Base-by-base conservation (phyloP, 2,113 vertebrate species). In the Corythoichthys intestinalis region DNA sequence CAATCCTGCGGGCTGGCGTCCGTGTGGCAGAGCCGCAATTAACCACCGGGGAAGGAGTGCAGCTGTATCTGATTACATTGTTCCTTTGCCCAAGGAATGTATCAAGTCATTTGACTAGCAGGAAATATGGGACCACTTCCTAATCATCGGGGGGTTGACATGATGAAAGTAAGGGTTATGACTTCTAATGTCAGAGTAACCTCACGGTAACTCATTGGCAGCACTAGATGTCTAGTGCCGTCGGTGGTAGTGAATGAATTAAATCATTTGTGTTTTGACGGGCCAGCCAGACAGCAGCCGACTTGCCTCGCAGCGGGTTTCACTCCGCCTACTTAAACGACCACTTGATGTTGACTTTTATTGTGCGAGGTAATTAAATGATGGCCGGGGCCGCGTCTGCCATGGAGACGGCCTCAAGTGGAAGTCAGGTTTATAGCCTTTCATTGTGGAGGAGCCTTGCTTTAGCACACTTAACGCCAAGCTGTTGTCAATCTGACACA, bases 311-410 rank as follows among this genome's bases (percentile, higher is more conserved):
- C 83, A 81, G 83, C 76, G 46, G 83, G 0, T 77, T 66, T 78
- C 34, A 44, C 66, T 80, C 9, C 57, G 71, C 74, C 77, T 15
- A 47, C 67, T 76, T 72, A 70, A 78, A 80, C 73, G 56, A 64
- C 54, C 75, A 63, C 64, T 83, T 80, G 79, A 85, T 84, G 75
- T 80, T 67, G 70, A 56, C 66, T 85, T 87, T 86, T 86, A 87
- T 86, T 86, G 72, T 83, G 74, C 13, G 2, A 66, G 57, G 85
- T 85, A 85, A 90, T 89, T 77, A 80, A 83, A 84, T 69, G 76
- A 88, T 78, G 64, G 82, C 66, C 64, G 14, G 46, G 69, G 73
- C 53, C 38, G 65, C 13, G 64, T 83, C 78, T 79, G 71, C 73
- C 77, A 69, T 79, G 77, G 80, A 82, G 84, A 88, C 78, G 2